phyloP scores from a whole-genome alignment of 2,888 invertebrate species.

The Heliconius erato region DNA sequence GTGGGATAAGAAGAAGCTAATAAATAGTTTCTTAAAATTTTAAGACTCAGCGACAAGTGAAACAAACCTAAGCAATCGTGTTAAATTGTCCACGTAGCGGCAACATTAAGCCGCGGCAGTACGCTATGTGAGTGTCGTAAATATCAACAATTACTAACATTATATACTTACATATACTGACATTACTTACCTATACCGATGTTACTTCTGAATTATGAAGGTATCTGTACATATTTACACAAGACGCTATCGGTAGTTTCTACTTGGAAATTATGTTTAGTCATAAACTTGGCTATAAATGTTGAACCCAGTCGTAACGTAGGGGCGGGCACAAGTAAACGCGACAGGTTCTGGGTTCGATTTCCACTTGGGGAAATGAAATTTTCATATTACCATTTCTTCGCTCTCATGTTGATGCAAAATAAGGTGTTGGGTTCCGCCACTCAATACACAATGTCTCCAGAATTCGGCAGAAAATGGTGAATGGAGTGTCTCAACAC shows the following conservation, averaged over 20 bases:
- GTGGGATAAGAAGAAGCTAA: not conserved
- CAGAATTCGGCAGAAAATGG: not conserved
- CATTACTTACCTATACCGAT: not conserved
- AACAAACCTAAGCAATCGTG: slow-evolving; percentile 52
- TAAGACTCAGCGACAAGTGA: slow-evolving; percentile 38
- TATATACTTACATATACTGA: slow-evolving; percentile 1
- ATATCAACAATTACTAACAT: slow-evolving; percentile 31
- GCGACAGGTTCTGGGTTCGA: not conserved
- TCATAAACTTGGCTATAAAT: not conserved
- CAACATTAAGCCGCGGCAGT: slow-evolving; percentile 48
- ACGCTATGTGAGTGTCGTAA: slow-evolving; percentile 36
- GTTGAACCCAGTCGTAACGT: not conserved
- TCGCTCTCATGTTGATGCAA: not conserved
- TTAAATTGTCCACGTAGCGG: slow-evolving; percentile 58
- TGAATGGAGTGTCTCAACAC: too few relatives aligned
- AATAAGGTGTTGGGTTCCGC: not conserved
- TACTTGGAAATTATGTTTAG: not conserved
- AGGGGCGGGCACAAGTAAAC: not conserved
- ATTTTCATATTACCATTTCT: not conserved
- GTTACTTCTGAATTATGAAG: slow-evolving; percentile 20
- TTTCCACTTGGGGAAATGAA: not conserved
- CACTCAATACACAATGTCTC: not conserved
- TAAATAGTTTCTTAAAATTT: not conserved
- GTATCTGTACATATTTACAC: not conserved
- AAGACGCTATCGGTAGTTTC: not conserved